Conservation (phyloP, 2,797 vertebrate genomes). For the Manis crassicaudata region DNA sequence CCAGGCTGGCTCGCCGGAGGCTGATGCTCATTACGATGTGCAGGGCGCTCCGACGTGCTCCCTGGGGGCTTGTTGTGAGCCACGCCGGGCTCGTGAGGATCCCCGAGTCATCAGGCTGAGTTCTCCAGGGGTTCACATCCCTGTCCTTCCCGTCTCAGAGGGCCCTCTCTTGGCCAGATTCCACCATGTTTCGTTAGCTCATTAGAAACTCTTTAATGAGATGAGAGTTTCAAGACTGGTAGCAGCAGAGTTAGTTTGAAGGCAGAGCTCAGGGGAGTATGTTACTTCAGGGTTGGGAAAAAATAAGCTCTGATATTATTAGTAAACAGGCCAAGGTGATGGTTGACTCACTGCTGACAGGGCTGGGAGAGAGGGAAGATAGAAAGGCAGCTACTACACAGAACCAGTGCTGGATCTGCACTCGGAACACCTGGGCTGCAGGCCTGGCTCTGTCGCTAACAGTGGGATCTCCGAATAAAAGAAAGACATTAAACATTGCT, state of each 20-base stretch:
- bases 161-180: background rate
- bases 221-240: background rate
- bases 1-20: background rate
- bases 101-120: background rate
- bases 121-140: background rate
- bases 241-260: background rate
- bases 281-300: background rate
- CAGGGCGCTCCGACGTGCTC: background rate
- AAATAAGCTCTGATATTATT: background rate
- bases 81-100: background rate
- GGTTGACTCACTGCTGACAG: background rate
- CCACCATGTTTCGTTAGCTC: background rate
- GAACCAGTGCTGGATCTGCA: accelerated
- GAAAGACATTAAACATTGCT: background rate
- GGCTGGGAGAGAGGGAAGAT: background rate
- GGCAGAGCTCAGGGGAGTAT: slow-evolving; percentile 5
- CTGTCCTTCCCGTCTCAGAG: background rate
- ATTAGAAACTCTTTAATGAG: slow-evolving; percentile 58
- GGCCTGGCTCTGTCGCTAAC: background rate
- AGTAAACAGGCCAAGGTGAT: background rate
- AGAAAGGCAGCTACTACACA: accelerated
- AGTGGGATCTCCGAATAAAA: background rate
- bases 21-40: background rate
- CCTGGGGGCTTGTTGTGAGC: background rate
- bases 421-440: no score